Conservation (phyloP, 2,113 vertebrate genomes). For the Alligator mississippiensis region DNA sequence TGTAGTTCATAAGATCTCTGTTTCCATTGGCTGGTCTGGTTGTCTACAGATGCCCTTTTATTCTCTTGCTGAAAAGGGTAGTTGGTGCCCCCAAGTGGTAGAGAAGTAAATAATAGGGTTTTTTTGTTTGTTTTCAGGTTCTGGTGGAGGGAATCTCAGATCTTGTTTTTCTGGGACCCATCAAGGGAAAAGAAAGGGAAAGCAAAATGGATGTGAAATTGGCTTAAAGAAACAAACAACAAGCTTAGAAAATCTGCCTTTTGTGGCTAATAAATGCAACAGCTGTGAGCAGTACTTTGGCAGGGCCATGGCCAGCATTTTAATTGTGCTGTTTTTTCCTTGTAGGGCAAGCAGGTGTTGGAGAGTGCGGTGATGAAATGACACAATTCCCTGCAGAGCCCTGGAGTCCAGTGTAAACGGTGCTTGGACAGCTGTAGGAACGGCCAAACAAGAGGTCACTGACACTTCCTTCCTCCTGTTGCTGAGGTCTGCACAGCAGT, state of each 20-base stretch:
- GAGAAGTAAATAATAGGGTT: neutral
- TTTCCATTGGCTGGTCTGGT: neutral
- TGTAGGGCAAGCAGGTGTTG: constrained; percentile 49
- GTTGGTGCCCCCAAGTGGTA: constrained; percentile 72
- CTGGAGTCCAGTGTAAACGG: neutral
- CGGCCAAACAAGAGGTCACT: neutral
- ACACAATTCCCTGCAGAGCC: neutral
- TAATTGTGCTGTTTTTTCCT: constrained; percentile 20
- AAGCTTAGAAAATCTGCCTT: neutral
- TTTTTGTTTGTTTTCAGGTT: too few relatives aligned
- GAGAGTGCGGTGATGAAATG: constrained; percentile 3
- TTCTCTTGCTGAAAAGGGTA: constrained; percentile 61
- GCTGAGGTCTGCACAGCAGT: neutral
- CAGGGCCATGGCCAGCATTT: neutral
- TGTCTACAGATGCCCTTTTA: constrained; percentile 48
- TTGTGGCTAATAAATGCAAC: neutral
- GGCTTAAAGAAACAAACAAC: neutral
- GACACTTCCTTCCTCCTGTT: neutral
- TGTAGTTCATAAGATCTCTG: accelerated
- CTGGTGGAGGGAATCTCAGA: neutral
- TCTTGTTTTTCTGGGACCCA: neutral
- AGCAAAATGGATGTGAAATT: neutral
- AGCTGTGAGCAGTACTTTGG: neutral
- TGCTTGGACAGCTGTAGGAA: neutral
- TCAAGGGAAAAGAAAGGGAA: neutral